Percentiles rank a stretch among this genome's conserved stretches.
phyloP scores from a whole-genome alignment of 2,888 invertebrate genomes.

The Aporophyla nigra region DNA sequence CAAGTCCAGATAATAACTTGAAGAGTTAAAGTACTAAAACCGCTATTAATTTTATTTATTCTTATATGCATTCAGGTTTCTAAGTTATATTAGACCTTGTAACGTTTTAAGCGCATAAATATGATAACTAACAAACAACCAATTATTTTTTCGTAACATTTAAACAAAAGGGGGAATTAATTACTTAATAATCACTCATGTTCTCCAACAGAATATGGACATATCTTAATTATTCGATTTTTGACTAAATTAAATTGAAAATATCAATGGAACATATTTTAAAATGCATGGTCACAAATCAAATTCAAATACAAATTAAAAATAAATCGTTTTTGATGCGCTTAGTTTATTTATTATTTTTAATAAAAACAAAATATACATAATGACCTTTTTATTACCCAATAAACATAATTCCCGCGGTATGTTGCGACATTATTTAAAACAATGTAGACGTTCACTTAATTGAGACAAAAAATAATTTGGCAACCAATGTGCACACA shows the following conservation, averaged over 20 bases:
- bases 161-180: neutral
- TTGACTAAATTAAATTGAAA: conserved; percentile 7
- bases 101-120: conserved; percentile 3
- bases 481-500: neutral
- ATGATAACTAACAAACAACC: neutral
- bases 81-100: conserved; percentile 27
- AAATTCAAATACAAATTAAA: neutral
- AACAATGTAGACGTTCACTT: neutral
- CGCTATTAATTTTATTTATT: neutral
- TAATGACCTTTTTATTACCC: conserved; percentile 11
- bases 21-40: conserved; percentile 14
- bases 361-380: neutral
- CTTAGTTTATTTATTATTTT: neutral
- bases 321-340: neutral
- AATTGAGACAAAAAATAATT: too few species aligned
- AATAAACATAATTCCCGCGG: neutral
- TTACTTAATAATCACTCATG: too few species aligned
- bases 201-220: neutral
- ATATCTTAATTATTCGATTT: neutral
- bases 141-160: neutral
- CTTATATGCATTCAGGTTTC: conserved; percentile 11
- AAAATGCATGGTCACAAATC: neutral
- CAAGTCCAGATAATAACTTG: conserved; percentile 1
- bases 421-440: conserved; percentile 17
- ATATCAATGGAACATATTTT: neutral